Conservation (phyloP, 2,888 invertebrate species). For the Atrina japonica region DNA sequence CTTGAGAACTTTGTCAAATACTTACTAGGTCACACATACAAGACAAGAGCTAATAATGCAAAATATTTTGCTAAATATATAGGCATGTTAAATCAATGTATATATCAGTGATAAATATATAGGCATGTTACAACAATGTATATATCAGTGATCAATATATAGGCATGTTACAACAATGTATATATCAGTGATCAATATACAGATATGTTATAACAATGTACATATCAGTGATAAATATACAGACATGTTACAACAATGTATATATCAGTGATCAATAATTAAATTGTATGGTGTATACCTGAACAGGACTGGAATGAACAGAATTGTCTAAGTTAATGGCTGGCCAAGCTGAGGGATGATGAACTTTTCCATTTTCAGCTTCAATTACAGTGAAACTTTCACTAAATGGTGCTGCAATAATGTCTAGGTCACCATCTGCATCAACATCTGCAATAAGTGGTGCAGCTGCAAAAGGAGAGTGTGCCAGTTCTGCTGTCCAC, state of each 20-base stretch:
- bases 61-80: too few species aligned
- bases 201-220: neutral
- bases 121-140: too few species aligned
- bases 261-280: too few species aligned
- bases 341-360: slow-evolving; percentile 71
- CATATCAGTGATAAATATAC: neutral
- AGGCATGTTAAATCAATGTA: too few species aligned
- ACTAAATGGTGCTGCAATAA: slow-evolving; percentile 74
- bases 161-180: too few species aligned
- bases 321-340: slow-evolving; percentile 71
- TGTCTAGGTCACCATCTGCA: slow-evolving; percentile 73
- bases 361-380: slow-evolving; percentile 67
- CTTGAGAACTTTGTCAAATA: too few species aligned
- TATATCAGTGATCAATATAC: neutral
- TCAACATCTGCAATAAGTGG: slow-evolving; percentile 75
- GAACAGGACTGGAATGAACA: slow-evolving; percentile 74
- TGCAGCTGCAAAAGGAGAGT: slow-evolving; percentile 73
- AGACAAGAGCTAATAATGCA: too few species aligned
- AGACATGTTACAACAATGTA: neutral
- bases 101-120: too few species aligned
- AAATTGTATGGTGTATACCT: too few species aligned
- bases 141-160: too few species aligned
- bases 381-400: slow-evolving; percentile 73
- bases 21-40: too few species aligned
- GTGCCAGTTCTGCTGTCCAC: slow-evolving; percentile 76